These are phyloP conservation scores for Pogonophryne albipinna DNA, from an alignment of 2,797 vertebrate genomes.

Conservation along the genomic window DNA sequence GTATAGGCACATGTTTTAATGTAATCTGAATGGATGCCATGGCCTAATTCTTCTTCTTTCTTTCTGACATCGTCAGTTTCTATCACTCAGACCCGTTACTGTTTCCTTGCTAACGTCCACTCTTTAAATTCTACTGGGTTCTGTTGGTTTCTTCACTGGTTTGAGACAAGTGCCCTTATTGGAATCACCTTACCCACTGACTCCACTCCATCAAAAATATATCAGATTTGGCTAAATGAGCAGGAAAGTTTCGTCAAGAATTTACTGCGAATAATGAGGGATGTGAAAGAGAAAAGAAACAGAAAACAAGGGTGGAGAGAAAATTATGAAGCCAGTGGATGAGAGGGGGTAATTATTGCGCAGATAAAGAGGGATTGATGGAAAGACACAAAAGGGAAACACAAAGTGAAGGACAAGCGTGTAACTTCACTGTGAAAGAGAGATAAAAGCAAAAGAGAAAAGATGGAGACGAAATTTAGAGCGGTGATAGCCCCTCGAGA, in stretches of 20 bases:
- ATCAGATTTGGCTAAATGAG: conserved; percentile 18
- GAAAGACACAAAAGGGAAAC: conserved; percentile 8
- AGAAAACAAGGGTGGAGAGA: conserved; percentile 9
- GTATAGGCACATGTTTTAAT: too few species aligned
- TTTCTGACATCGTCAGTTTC: too few species aligned
- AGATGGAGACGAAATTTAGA: conserved; percentile 34
- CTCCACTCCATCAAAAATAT: not conserved
- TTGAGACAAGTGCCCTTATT: too few species aligned
- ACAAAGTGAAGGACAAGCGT: conserved; percentile 54
- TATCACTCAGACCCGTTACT: too few species aligned
- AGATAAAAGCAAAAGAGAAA: conserved; percentile 43
- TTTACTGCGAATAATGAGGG: conserved; percentile 25
- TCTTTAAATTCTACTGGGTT: too few species aligned
- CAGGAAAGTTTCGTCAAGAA: not conserved
- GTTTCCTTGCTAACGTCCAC: too few species aligned
- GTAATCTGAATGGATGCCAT: too few species aligned
- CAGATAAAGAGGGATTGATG: conserved; percentile 5
- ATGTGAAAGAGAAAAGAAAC: conserved; percentile 22
- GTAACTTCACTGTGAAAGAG: conserved; percentile 42
- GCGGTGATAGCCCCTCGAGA: conserved; percentile 30
- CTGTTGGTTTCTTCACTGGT: too few species aligned
- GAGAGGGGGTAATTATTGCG: conserved; percentile 47
- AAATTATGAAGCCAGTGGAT: conserved; percentile 17
- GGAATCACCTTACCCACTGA: too few species aligned
- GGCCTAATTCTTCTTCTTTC: too few species aligned